Percentiles rank a stretch among this genome's conserved stretches.
These are phyloP conservation scores for Labeo rohita DNA, from an alignment of 2,113 vertebrate genomes.

Conservation along the genomic window DNA sequence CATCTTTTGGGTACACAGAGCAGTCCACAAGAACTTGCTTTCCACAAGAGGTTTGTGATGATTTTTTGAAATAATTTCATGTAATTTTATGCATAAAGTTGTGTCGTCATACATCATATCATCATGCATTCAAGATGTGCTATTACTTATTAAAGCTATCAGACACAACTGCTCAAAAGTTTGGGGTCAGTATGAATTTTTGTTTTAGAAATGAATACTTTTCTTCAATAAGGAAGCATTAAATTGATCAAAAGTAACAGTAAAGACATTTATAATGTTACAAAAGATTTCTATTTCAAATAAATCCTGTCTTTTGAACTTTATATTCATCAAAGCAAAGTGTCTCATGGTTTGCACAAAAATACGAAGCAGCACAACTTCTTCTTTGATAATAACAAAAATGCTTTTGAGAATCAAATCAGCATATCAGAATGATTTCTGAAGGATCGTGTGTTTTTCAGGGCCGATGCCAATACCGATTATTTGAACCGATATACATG, in stretches of 20 bases:
- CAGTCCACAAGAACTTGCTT: constrained; percentile 93
- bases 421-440: not conserved
- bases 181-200: not conserved
- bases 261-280: not conserved
- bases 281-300: not conserved
- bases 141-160: not conserved
- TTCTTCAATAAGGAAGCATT: not conserved
- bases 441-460: not conserved
- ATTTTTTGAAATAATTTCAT: not conserved
- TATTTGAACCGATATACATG: too few relatives aligned
- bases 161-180: not conserved
- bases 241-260: not conserved
- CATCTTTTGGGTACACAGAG: constrained; percentile 96
- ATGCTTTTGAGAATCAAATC: too few relatives aligned
- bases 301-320: not conserved
- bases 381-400: too few relatives aligned
- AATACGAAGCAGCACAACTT: too few relatives aligned
- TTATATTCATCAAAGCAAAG: too few relatives aligned
- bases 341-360: too few relatives aligned
- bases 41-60: constrained; percentile 85
- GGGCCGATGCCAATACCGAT: too few relatives aligned
- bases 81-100: not conserved
- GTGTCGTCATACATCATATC: not conserved
- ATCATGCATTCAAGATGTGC: not conserved
- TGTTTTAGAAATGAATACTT: not conserved